Conservation (phyloP, 2,113 vertebrate genomes). For the Crypturellus undulatus region DNA sequence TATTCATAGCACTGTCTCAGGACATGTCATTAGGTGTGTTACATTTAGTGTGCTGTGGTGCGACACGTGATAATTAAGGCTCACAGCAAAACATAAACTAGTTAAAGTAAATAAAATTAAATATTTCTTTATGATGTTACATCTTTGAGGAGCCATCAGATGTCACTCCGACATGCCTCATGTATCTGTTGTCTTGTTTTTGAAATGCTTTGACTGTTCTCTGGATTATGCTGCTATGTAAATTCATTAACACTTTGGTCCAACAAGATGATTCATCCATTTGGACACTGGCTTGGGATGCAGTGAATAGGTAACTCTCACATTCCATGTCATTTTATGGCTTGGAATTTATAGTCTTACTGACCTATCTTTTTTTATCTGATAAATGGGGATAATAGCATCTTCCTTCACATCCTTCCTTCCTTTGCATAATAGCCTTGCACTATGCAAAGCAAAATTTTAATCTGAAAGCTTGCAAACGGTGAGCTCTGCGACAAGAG, state of each 20-base stretch:
- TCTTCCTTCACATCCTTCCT: neutral
- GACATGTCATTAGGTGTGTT: slow-evolving; percentile 29
- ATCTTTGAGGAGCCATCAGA: slow-evolving; percentile 7
- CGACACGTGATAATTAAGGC: slow-evolving; percentile 49
- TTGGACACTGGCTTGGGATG: neutral
- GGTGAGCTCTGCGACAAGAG: neutral
- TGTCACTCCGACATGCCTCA: slow-evolving; percentile 7
- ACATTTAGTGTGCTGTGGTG: neutral
- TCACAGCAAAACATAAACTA: slow-evolving; percentile 27
- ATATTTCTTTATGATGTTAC: slow-evolving; percentile 12
- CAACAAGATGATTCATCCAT: neutral
- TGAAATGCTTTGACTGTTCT: neutral
- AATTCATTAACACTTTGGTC: neutral
- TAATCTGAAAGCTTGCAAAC: neutral
- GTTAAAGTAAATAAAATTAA: slow-evolving; percentile 47
- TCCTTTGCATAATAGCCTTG: too few relatives aligned
- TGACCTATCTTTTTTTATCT: neutral
- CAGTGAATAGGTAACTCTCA: neutral
- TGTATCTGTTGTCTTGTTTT: neutral
- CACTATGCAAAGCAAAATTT: rapidly evolving
- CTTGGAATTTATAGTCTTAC: neutral
- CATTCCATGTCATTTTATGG: neutral
- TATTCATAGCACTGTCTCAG: neutral
- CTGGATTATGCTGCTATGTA: neutral
- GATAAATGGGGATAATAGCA: neutral